phyloP scores from a whole-genome alignment of 2,888 invertebrate genomes.

The Tenthredo distinguenda region DNA sequence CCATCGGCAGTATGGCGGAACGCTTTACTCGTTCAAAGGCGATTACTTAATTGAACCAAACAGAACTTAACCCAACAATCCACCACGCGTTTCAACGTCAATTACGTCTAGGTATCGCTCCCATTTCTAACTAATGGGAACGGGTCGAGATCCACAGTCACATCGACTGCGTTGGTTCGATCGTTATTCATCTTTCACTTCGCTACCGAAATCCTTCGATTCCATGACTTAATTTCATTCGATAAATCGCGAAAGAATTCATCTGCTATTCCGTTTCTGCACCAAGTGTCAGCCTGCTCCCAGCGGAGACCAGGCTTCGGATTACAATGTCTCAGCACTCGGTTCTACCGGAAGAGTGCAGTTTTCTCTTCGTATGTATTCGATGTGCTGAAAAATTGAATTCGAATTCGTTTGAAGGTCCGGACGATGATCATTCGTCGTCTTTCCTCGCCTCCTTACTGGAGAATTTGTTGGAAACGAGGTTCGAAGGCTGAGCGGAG shows the following conservation, averaged over 20 bases:
- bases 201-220: background rate
- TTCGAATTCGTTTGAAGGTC: background rate
- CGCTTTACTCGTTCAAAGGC: slow-evolving; percentile 44
- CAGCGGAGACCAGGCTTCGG: slow-evolving; percentile 21
- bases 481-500: background rate
- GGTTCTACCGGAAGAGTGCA: slow-evolving; percentile 41
- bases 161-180: background rate
- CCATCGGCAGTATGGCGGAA: slow-evolving; percentile 44
- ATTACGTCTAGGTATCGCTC: slow-evolving; percentile 31
- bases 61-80: slow-evolving; percentile 45
- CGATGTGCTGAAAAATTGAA: background rate
- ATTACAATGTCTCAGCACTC: slow-evolving; percentile 38
- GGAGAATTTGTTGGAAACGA: background rate
- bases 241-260: background rate
- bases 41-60: slow-evolving; percentile 48
- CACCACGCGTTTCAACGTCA: slow-evolving; percentile 45
- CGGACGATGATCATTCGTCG: background rate
- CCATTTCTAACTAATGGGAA: slow-evolving; percentile 22
- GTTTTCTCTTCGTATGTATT: background rate
- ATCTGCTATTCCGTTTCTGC: background rate
- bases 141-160: background rate
- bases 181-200: background rate
- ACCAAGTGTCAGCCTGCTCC: background rate
- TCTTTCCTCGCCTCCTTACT: background rate
- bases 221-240: background rate